phyloP scores from a whole-genome alignment of 37 sponge, comb jelly and placozoan species.

The Crambe crambe region DNA sequence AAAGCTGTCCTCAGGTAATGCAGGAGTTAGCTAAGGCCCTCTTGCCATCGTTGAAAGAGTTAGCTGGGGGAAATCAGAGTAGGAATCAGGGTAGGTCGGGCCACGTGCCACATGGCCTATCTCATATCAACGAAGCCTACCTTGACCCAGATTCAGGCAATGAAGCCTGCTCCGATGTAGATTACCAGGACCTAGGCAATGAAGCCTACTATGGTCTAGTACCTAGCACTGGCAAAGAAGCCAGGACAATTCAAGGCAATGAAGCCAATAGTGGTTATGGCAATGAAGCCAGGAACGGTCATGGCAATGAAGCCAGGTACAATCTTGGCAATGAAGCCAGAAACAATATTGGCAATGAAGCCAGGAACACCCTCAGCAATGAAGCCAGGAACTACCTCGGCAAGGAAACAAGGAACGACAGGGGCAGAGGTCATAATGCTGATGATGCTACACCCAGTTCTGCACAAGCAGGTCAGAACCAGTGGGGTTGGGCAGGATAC shows the following conservation, averaged over 20 bases:
- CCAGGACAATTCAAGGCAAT: conserved; percentile 7
- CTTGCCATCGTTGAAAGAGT: not conserved
- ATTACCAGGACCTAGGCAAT: too few species aligned
- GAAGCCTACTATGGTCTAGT: conserved; percentile 7
- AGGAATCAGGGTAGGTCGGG: too few species aligned
- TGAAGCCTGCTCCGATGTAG: too few species aligned
- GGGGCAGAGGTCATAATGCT: too few species aligned
- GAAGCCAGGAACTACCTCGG: not conserved
- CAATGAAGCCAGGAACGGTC: conserved; percentile 10
- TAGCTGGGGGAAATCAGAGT: not conserved
- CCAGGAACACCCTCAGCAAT: not conserved
- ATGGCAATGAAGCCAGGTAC: not conserved
- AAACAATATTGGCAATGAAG: conserved; percentile 7
- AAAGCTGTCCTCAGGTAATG: not conserved
- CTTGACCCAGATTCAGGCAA: too few species aligned
- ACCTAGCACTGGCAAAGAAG: not conserved
- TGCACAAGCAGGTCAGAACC: too few species aligned
- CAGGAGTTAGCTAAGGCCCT: conserved; percentile 2
- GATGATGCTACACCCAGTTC: too few species aligned
- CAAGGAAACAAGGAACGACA: too few species aligned
- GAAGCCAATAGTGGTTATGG: conserved; percentile 7
- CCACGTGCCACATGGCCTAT: too few species aligned
- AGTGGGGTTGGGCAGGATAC: too few species aligned
- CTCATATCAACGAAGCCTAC: too few species aligned
- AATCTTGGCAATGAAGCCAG: conserved; percentile 28